phyloP scores from a whole-genome alignment of 2,888 invertebrate species.

The Tineola bisselliella region DNA sequence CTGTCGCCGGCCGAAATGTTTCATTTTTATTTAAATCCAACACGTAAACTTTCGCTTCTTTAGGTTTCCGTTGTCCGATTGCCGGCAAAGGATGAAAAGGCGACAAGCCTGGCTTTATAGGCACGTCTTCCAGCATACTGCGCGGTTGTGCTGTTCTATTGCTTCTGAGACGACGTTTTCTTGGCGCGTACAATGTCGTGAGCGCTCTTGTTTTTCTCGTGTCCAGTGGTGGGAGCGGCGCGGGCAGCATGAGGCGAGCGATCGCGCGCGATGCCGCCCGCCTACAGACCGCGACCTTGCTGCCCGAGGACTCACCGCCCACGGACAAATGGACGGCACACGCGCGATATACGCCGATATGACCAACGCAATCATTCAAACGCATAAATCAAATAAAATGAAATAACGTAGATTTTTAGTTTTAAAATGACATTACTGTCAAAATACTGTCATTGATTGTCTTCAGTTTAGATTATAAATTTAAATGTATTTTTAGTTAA shows the following conservation, averaged over 20 bases:
- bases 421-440: too few species aligned
- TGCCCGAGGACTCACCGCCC: slow-evolving; percentile 15
- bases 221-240: slow-evolving; percentile 50
- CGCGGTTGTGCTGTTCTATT: slow-evolving; percentile 49
- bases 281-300: slow-evolving; percentile 4
- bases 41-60: slow-evolving; percentile 46
- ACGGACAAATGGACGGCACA: slow-evolving; percentile 27
- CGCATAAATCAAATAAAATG: neutral
- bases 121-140: slow-evolving; percentile 46
- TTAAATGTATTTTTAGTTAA: too few species aligned
- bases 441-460: too few species aligned
- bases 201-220: slow-evolving; percentile 52
- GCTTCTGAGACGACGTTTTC: slow-evolving; percentile 44
- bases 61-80: slow-evolving; percentile 44
- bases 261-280: neutral
- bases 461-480: too few species aligned
- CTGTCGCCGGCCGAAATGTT: slow-evolving; percentile 20
- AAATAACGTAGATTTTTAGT: too few species aligned
- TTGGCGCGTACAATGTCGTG: slow-evolving; percentile 57
- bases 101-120: slow-evolving; percentile 43
- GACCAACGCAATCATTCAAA: neutral
- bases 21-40: slow-evolving; percentile 42
- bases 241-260: slow-evolving; percentile 44
- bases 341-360: slow-evolving; percentile 16
- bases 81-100: slow-evolving; percentile 61